Conservation (phyloP, 1,140 invertebrate species). For the Frieseomelitta varia region DNA sequence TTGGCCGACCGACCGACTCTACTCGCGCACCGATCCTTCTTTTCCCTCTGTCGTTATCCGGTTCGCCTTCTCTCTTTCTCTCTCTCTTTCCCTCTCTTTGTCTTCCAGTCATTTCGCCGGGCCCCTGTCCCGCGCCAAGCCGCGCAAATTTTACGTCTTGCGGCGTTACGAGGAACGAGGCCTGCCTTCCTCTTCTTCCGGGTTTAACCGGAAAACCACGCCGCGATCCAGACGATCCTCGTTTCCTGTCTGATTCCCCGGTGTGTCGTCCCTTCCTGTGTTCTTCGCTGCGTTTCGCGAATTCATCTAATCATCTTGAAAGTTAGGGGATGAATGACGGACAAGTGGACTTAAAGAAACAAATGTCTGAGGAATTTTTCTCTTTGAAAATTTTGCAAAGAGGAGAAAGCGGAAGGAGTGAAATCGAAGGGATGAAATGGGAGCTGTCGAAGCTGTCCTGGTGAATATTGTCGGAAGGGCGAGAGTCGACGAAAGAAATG, state of each 20-base stretch:
- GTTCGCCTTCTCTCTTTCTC: not conserved
- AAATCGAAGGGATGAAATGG: not conserved
- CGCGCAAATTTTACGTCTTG: conserved; percentile 39
- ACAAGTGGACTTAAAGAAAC: no score
- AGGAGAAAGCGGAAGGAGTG: no score
- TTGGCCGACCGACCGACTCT: conserved; percentile 59
- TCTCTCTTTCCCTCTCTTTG: not conserved
- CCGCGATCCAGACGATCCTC: not conserved
- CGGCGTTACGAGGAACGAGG: conserved; percentile 21
- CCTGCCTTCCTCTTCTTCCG: conserved; percentile 12
- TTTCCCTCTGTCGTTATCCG: conserved; percentile 16
- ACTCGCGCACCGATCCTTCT: conserved; percentile 35
- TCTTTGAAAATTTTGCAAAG: no score
- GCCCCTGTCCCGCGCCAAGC: not conserved
- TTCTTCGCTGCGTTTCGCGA: no score
- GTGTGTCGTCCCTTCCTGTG: no score
- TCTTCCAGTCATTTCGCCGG: not conserved
- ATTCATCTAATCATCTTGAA: not conserved
- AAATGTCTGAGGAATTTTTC: not conserved
- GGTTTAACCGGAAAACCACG: conserved; percentile 12
- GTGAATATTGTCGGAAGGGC: no score
- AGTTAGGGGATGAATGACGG: no score
- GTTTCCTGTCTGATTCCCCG: not conserved
- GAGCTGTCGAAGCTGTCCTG: no score
- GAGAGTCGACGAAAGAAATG: no score